These are phyloP conservation scores for Nothura maculosa DNA, from an alignment of 2,797 vertebrate genomes.

Conservation along the genomic window DNA sequence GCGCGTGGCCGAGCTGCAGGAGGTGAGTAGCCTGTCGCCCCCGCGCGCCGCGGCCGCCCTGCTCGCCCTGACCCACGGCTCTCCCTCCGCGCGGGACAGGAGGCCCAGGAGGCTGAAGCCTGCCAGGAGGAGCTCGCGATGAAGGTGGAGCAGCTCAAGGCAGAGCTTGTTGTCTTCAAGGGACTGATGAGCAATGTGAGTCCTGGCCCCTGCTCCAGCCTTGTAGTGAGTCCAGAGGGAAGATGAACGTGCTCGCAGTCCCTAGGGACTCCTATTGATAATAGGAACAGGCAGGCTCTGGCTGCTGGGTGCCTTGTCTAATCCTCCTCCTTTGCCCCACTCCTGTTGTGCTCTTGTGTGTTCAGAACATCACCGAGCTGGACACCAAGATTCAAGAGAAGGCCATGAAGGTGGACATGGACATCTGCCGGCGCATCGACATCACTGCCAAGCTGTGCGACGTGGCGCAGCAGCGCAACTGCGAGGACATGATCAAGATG, in stretches of 20 bases:
- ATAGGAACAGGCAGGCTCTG: accelerated
- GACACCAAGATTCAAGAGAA: conserved; percentile 98
- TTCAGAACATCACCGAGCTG: conserved; percentile 92
- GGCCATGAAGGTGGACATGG: conserved; percentile 98
- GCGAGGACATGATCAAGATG: conserved; percentile 95
- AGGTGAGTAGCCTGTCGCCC: conserved; percentile 82
- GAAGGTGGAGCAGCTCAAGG: conserved; percentile 95
- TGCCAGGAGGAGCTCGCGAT: conserved; percentile 96
- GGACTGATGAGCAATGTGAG: conserved; percentile 99
- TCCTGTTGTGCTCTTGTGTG: background rate
- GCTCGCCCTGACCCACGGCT: background rate
- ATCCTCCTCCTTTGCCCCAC: background rate
- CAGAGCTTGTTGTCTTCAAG: conserved; percentile 97
- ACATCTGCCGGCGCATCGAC: conserved; percentile 96
- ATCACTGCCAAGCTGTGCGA: conserved; percentile 96
- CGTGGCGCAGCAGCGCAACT: conserved; percentile 95
- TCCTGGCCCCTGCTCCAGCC: background rate
- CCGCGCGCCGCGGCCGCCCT: background rate
- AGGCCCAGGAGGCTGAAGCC: conserved; percentile 95
- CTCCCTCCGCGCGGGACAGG: conserved; percentile 78
- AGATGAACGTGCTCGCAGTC: background rate
- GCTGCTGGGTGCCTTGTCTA: accelerated
- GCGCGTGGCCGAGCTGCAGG: conserved; percentile 91
- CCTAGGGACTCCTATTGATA: no score
- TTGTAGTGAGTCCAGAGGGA: background rate